A percentile compares a stretch with the other conserved stretches of the same genome.
Conservation (phyloP, 2,888 invertebrate genomes). For the Andrena chrysosceles region DNA sequence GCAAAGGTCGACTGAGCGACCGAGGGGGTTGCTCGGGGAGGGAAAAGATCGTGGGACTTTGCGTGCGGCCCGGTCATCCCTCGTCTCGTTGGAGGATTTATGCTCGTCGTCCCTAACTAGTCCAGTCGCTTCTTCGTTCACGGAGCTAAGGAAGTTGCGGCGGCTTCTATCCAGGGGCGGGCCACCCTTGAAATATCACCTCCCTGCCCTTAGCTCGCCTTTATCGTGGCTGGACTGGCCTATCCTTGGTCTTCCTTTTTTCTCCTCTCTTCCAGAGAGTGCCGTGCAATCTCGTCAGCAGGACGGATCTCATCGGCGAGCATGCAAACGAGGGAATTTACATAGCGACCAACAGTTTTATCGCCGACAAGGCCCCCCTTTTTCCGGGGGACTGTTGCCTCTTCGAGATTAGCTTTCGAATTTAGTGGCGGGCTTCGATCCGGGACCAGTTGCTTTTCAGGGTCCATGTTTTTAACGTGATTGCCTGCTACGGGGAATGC, state of each 20-base stretch:
- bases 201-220: slow-evolving; percentile 65
- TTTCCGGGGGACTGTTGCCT: slow-evolving; percentile 37
- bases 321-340: slow-evolving; percentile 73
- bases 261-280: background rate
- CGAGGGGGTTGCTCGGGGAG: slow-evolving; percentile 51
- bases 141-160: slow-evolving; percentile 70
- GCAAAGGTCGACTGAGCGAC: slow-evolving; percentile 24
- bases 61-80: slow-evolving; percentile 84
- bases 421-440: slow-evolving; percentile 48
- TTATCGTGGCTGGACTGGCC: slow-evolving; percentile 67
- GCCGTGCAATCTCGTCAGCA: slow-evolving; percentile 42
- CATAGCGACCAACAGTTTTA: slow-evolving; percentile 76
- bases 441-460: slow-evolving; percentile 45
- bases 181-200: slow-evolving; percentile 83
- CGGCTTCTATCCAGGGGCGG: slow-evolving; percentile 61
- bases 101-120: slow-evolving; percentile 84
- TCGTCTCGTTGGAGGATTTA: slow-evolving; percentile 83
- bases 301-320: slow-evolving; percentile 43
- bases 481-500: slow-evolving; percentile 46
- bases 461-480: slow-evolving; percentile 57
- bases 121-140: slow-evolving; percentile 84
- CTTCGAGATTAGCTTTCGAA: slow-evolving; percentile 63
- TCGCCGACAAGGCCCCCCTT: slow-evolving; percentile 49
- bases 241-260: slow-evolving; percentile 20
- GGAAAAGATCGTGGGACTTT: slow-evolving; percentile 77